A percentile compares a stretch with the other conserved stretches of the same genome.
phyloP scores from a whole-genome alignment of 2,113 vertebrate genomes.

The Chascanopsetta lugubris region DNA sequence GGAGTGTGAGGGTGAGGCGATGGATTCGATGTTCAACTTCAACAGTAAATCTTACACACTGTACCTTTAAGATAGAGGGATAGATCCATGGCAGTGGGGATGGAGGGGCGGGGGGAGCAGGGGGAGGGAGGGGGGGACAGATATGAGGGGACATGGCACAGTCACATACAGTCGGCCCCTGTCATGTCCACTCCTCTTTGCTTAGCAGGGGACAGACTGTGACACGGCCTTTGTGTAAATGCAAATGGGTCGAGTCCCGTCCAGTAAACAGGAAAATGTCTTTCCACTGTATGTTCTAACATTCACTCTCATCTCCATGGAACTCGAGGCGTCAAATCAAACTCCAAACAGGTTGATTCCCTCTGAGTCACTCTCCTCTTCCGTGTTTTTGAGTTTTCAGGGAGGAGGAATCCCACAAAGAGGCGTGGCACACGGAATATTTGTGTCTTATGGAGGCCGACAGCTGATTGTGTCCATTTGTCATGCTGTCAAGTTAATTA shows the following conservation, averaged over 20 bases:
- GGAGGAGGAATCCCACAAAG: slow-evolving; percentile 65
- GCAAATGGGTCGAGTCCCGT: slow-evolving; percentile 44
- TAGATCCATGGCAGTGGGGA: slow-evolving; percentile 68
- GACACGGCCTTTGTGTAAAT: slow-evolving; percentile 28
- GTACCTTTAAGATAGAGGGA: slow-evolving; percentile 66
- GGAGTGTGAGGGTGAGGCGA: too few species aligned
- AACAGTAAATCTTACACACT: too few species aligned
- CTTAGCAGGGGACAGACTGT: slow-evolving; percentile 63
- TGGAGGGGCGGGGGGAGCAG: slow-evolving; percentile 41
- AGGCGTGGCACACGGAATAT: slow-evolving; percentile 74
- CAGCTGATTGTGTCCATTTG: slow-evolving; percentile 83
- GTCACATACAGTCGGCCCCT: slow-evolving; percentile 66
- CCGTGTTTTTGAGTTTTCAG: slow-evolving; percentile 59
- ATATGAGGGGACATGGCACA: slow-evolving; percentile 53
- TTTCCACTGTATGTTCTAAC: slow-evolving; percentile 2
- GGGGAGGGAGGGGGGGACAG: slow-evolving; percentile 41
- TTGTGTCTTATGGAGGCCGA: slow-evolving; percentile 80
- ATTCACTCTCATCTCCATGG: neutral
- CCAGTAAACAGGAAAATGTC: slow-evolving; percentile 43
- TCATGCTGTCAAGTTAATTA: slow-evolving; percentile 87
- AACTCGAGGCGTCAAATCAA: slow-evolving; percentile 41
- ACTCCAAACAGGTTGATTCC: slow-evolving; percentile 52
- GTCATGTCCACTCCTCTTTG: slow-evolving; percentile 70
- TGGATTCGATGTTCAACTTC: too few species aligned
- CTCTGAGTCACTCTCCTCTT: slow-evolving; percentile 61